Base-by-base conservation (phyloP, 2,113 vertebrate genomes). In the Neopipo cinnamomea region DNA sequence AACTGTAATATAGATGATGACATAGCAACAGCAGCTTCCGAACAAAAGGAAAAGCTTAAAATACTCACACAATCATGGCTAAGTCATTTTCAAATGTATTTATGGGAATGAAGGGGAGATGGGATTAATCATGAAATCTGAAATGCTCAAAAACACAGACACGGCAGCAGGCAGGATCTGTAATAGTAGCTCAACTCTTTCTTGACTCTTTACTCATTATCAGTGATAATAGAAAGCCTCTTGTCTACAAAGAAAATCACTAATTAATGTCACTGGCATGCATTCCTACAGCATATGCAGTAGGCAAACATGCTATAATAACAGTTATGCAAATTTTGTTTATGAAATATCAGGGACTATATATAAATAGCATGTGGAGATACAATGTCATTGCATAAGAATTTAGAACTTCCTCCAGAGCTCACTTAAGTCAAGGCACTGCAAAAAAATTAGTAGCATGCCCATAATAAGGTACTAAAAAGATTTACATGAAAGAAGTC, bases 351-450 rank as follows among this genome's bases (percentile, higher is more conserved):
- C 61, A 91, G 56, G 59, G 53, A 71, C 66, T 73, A 59, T 33
- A 49, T 50, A 90, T 76, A 92, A 97, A 94, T 88, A 94, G 81
- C 33, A 86, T 65, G 42, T 90, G 63, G 66, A 76, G 88, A 85
- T 67, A 85, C 18, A 82, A 5, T 66, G 68, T 88, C 75, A 95
- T 11, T 79, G 66, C 31, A 46, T 67, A 93, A 94, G 82, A 93
- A 95, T 75, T 68, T 65, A 86, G 44, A 53, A 15, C 58, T 91
- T 91, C 52, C 56, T 59, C 82, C 53, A 76, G 35, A 86, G 56
- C 56, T 89, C 27, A 20, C 15, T 88, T 37, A 68, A 94, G 49
- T 37, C 46, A 86, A 76, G 73, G 68, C 61, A 72, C 52, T 71
- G 39, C 41, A 74, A 53, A 82, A 49, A 25, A 49, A 24, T 65